Evolutionary conservation across 2,888 invertebrate species (phyloP), one percentile per base, ranked within the genome.

Genomic region (Pherbina coryleti): DNA sequence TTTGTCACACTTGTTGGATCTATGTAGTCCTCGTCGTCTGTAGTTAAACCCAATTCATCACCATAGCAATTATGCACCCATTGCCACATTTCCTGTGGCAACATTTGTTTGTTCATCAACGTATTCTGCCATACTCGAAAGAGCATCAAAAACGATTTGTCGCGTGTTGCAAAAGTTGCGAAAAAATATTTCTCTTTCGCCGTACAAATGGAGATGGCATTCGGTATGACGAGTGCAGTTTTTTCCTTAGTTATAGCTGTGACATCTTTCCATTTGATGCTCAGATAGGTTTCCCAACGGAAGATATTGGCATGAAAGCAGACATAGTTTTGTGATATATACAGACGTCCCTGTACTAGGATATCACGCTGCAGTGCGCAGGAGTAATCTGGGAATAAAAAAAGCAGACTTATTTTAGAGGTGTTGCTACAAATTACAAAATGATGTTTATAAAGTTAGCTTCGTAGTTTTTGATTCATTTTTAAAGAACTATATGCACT

Each of bases 281-380:
- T 93, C 80, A 98, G 92, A 87, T 92, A 93, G 7, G 97, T 98
- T 91, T 98, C 98, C 98, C 98, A 98, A 85, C 97, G 94, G 90
- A 99, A 97, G 87, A 99, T 98, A 90, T 97, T 98, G 28, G 98
- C 98, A 91, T 98, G 96, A 91, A 99, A 99, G 90, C 98, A 98
- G 79, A 98, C 92, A 92, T 96, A 97, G 90, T 96, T 96, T 91
- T 97, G 97, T 0, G 98, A 97, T 69, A 98, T 95, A 91, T 98
- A 99, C 85, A 99, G 92, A 34, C 98, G 93, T 19, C 99, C 99
- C 89, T 99, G 99, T 8, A 96, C 95, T 80, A 99, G 91, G 86
- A 99, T 98, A 89, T 99, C 98, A 87, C 96, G 95, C 90, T 98
- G 98, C 60, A 98, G 92, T 9, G 98, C 98, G 91, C 98, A 98